Conservation (phyloP, 2,888 invertebrate genomes). For the Perizoma affinitatum region DNA sequence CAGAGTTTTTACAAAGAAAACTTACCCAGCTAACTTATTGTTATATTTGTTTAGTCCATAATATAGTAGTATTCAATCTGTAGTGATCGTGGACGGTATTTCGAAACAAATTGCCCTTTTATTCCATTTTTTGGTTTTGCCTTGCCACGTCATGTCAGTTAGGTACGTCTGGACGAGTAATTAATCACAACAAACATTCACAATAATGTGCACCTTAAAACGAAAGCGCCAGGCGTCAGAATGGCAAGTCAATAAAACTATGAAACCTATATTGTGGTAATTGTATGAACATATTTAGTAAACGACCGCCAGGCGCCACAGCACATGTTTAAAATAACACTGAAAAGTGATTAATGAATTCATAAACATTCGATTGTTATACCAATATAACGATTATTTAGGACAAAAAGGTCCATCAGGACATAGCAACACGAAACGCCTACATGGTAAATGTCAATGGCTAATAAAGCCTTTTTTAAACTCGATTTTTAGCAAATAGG, state of each 20-base stretch:
- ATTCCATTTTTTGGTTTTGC: neutral
- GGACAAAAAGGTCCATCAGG: no score
- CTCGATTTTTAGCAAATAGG: no score
- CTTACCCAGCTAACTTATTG: no score
- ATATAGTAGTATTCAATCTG: neutral
- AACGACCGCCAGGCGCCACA: slow-evolving; percentile 41
- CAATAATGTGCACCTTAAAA: slow-evolving; percentile 41
- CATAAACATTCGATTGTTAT: no score
- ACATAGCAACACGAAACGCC: no score
- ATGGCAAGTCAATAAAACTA: slow-evolving; percentile 20
- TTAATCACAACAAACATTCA: slow-evolving; percentile 51
- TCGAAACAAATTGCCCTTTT: slow-evolving; percentile 17
- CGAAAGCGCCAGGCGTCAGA: slow-evolving; percentile 32
- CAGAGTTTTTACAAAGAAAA: no score
- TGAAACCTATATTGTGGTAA: slow-evolving; percentile 32
- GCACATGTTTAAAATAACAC: slow-evolving; percentile 25
- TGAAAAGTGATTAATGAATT: no score
- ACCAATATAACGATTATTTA: no score
- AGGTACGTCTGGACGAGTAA: slow-evolving; percentile 61
- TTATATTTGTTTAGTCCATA: no score
- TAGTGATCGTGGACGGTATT: neutral
- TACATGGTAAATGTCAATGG: no score
- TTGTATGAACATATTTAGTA: slow-evolving; percentile 31
- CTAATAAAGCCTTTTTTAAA: no score
- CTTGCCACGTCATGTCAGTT: slow-evolving; percentile 67